Evolutionary conservation across 2,113 vertebrate species (phyloP).

Genomic region (Pseudopipra pipra): DNA sequence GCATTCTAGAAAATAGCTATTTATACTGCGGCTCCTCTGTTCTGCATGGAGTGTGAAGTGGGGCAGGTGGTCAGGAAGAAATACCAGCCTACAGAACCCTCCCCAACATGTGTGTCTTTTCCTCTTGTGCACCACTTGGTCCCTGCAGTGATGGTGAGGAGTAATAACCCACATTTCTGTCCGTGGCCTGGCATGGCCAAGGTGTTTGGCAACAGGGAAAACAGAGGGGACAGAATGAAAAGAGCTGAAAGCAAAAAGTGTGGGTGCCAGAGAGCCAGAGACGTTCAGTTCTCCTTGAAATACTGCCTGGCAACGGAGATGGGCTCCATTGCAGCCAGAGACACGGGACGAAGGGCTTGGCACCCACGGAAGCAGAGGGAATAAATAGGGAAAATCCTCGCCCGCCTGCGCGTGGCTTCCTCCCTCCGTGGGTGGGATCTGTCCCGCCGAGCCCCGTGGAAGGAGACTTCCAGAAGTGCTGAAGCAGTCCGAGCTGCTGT

Average conservation of each 20-base stretch:
- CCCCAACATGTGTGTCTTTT: accelerated
- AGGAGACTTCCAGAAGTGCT: not conserved
- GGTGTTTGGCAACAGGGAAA: not conserved
- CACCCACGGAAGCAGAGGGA: not conserved
- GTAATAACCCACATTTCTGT: not conserved
- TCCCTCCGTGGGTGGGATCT: not conserved
- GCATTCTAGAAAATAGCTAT: not conserved
- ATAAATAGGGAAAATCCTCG: not conserved
- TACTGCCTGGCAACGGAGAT: not conserved
- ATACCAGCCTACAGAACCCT: not conserved
- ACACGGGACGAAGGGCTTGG: not conserved
- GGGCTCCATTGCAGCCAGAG: not conserved
- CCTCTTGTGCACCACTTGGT: accelerated
- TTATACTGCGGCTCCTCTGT: not conserved
- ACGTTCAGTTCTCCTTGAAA: not conserved
- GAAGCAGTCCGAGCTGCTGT: not conserved
- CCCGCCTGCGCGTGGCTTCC: not conserved
- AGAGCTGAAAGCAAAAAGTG: not conserved
- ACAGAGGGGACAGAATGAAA: not conserved
- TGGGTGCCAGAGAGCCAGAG: constrained; percentile 18
- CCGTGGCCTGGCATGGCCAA: not conserved
- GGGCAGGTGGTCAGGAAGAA: not conserved
- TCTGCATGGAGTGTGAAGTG: accelerated
- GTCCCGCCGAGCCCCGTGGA: not conserved
- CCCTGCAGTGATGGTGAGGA: not conserved